A percentile compares a stretch with the other conserved stretches of the same genome.
Evolutionary conservation across 2,113 vertebrate genomes (phyloP).

Genomic region (Syngnathus typhle): DNA sequence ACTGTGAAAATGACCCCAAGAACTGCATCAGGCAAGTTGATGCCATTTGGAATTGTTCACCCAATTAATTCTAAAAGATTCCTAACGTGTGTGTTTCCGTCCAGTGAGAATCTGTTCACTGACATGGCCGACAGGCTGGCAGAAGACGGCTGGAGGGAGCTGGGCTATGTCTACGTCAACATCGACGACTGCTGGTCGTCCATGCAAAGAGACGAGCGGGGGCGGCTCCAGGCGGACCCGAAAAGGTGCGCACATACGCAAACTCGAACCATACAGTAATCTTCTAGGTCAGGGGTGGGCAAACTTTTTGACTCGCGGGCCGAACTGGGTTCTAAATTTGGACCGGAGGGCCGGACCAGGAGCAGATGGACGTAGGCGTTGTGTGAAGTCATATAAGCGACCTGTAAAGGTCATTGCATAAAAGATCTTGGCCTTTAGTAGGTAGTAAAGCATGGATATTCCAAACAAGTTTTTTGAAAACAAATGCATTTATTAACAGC

Average conservation of each 20-base stretch:
- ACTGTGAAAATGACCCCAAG: conserved; percentile 78
- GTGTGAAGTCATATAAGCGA: no score
- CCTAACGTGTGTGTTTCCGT: not conserved
- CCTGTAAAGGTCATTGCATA: no score
- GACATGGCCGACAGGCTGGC: conserved; percentile 86
- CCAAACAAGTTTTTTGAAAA: no score
- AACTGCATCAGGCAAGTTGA: conserved; percentile 84
- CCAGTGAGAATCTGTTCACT: conserved; percentile 75
- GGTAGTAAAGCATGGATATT: no score
- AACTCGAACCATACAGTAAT: not conserved
- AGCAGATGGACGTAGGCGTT: no score
- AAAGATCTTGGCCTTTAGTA: no score
- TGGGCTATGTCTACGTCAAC: conserved; percentile 79
- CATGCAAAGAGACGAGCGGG: conserved; percentile 67
- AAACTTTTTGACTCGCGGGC: no score
- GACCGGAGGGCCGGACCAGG: no score
- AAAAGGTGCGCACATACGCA: conserved; percentile 63
- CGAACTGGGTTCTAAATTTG: no score
- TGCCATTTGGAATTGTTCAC: not conserved
- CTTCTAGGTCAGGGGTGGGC: not conserved
- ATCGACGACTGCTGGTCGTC: conserved; percentile 93
- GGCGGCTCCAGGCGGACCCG: conserved; percentile 77
- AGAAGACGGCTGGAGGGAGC: conserved; percentile 73
- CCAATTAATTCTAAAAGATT: not conserved
- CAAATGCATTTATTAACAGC: no score